Evolutionary conservation across 2,113 vertebrate species (phyloP), one percentile per base, ranked within the genome.

Genomic region (Antennarius striatus): DNA sequence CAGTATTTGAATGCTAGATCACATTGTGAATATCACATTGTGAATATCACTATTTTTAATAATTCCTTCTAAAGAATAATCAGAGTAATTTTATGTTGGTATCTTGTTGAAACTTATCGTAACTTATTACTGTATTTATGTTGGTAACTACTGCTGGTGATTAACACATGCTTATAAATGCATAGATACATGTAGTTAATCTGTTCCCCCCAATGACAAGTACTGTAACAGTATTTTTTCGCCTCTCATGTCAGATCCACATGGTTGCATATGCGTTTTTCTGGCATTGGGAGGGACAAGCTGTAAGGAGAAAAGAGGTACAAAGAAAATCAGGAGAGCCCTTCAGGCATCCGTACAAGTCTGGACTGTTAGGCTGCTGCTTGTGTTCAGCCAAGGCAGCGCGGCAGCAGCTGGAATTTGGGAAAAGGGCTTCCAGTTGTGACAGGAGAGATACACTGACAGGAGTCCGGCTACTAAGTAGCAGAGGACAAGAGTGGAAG

Each of bases 291-390:
- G 81, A 83, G 84, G 80, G 84, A 89, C 75, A 22, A 59, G 63
- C 65, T 53, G 51, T 61, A 42, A 28, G 61, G 36, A 56, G 65
- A 59, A 45, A 47, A 58, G 47, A 55, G 56, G 56, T n/a, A 46
- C 17, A 0, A 16, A 47, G 43, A 47, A 55, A 63, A 67, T 63
- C 64, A 80, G 48, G 71, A 79, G 78, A 87, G 61, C 65, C 86
- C 88, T 90, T 68, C 76, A 91, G 90, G 90, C 90, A 86, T 87
- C 83, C 56, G 57, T 87, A 86, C 91, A 92, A 90, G 90, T 91
- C 90, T 89, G 88, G 79, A 87, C 89, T 89, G 68, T 79, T 86
- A 81, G 68, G 49, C 63, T 64, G 70, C 77, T 63, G 77, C 79
- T 73, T 61, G 72, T 17, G 71, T 50, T 81, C 63, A 73, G 48